phyloP scores from a whole-genome alignment of 1,140 invertebrate genomes.

The Temnothorax curvispinosus region DNA sequence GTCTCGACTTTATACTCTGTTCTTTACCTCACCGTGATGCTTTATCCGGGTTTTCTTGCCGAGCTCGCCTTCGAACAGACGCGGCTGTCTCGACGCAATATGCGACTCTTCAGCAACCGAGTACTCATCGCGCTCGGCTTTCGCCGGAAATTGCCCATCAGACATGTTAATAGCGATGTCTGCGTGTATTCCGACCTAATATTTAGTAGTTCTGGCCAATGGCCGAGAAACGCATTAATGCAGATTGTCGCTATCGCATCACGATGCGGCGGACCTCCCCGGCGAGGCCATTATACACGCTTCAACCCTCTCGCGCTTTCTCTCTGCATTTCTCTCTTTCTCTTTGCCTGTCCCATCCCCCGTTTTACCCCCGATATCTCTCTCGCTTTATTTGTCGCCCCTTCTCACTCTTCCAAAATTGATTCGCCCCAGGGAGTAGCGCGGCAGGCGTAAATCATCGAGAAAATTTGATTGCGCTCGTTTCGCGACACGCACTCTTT shows the following conservation, averaged over 20 bases:
- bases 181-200: constrained; percentile 64
- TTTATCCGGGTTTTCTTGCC: constrained; percentile 11
- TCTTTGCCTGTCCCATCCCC: not conserved
- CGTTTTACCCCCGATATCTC: not conserved
- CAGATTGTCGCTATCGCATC: constrained; percentile 67
- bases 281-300: constrained; percentile 42
- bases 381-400: constrained; percentile 14
- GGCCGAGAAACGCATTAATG: constrained; percentile 71
- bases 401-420: constrained; percentile 52
- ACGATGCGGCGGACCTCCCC: constrained; percentile 29
- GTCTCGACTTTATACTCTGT: not conserved
- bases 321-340: constrained; percentile 13
- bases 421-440: constrained; percentile 55
- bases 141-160: constrained; percentile 72
- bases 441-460: constrained; percentile 56
- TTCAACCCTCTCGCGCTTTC: constrained; percentile 44
- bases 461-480: constrained; percentile 62
- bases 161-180: constrained; percentile 71
- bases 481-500: constrained; percentile 56
- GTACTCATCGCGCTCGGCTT: constrained; percentile 29
- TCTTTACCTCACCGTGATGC: not conserved
- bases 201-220: constrained; percentile 73
- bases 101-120: not conserved
- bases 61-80: not conserved
- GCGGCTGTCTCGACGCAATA: not conserved